Evolutionary conservation across 2,888 invertebrate species (phyloP).

Genomic region (Formica aserva): DNA sequence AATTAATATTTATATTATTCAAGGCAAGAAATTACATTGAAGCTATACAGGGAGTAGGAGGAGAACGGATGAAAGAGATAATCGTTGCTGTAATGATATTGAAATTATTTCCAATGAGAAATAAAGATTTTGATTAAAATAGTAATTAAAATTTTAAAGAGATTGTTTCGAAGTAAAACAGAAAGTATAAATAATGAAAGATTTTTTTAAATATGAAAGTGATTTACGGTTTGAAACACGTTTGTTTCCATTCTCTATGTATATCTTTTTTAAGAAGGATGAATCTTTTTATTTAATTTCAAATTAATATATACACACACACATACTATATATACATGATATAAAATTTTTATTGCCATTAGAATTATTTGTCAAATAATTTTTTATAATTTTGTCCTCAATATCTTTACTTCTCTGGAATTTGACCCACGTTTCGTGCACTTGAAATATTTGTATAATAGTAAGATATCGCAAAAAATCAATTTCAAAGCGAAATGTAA

Average conservation of each 20-base stretch:
- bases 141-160: background rate
- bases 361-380: background rate
- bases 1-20: constrained; percentile 36
- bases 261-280: background rate
- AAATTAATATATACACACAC: background rate
- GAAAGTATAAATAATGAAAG: background rate
- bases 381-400: background rate
- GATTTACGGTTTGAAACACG: background rate
- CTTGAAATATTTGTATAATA: background rate
- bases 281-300: background rate
- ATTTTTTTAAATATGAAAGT: no score
- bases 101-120: constrained; percentile 16
- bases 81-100: constrained; percentile 1
- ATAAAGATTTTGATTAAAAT: background rate
- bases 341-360: background rate
- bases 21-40: background rate
- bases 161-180: background rate
- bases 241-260: background rate
- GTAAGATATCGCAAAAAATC: background rate
- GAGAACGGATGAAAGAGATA: background rate
- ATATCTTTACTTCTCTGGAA: background rate
- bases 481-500: background rate
- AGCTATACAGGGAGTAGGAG: background rate
- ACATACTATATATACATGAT: background rate
- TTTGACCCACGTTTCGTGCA: background rate